Base-by-base conservation (phyloP, 2,113 vertebrate genomes). In the Lepus americanus region DNA sequence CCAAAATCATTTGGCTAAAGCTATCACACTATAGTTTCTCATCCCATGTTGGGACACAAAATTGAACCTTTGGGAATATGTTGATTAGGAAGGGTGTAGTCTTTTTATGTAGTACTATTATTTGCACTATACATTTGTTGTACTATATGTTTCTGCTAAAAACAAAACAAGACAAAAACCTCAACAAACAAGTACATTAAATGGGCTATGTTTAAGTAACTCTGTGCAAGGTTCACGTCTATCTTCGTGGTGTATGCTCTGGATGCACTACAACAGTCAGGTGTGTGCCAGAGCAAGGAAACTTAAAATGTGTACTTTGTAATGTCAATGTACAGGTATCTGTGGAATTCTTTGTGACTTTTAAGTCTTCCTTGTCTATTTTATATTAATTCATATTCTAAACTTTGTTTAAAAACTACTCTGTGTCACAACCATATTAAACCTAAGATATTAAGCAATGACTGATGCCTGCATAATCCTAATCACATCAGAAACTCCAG, bases 1-100 rank as follows among this genome's bases (percentile, higher is more conserved):
- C 27, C 8, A 90, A 87, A 82, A 27, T 61, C 8, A 93, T 78
- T 90, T 95, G 31, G 25, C 25, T 44, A 90, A 87, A 90, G 33
- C 11, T 31, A 89, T 90, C 53, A 89, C 22, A 83, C 23, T 64
- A 59, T 66, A 67, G 1, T 78, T 93, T 61, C 11, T 73, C 16
- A 31, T 67, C 87, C 25, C 80, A 80, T 33, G 27, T 70, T 11
- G 73, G 13, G 33, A 31, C n/a, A 61, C n/a, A 53, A 39, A 39
- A 79, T 27, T 83, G 13, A 89, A 84, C 2, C n/a, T 78, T 53
- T 53, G 67, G 31, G 5, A 81, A 85, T 31, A 27, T 51, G 10
- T 51, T 87, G 69, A 87, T 51, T 49, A 87, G 9, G 9, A 87
- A 19, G 2, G 0, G 1, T 90, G 3, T 67, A 59, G 10, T 39